phyloP scores from a whole-genome alignment of 1,140 invertebrate species.

The Octopus sinensis region DNA sequence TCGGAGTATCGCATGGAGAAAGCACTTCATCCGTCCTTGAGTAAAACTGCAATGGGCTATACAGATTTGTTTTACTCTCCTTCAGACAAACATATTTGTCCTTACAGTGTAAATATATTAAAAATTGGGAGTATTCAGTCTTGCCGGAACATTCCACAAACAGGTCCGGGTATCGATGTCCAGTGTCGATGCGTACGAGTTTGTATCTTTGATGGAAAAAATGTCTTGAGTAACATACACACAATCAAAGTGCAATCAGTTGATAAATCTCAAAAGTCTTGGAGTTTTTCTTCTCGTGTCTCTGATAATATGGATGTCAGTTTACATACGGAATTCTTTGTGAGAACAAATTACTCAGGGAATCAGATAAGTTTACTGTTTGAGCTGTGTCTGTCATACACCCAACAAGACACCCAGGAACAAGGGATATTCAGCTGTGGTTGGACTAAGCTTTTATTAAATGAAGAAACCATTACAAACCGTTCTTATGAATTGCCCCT shows the following conservation, averaged over 20 bases:
- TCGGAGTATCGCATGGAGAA: conserved; percentile 43
- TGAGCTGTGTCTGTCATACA: conserved; percentile 48
- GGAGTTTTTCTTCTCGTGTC: conserved; percentile 36
- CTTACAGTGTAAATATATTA: conserved; percentile 37
- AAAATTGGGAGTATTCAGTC: conserved; percentile 42
- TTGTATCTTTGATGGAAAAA: conserved; percentile 54
- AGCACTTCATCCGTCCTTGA: conserved; percentile 51
- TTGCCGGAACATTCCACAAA: conserved; percentile 50
- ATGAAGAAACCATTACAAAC: conserved; percentile 43
- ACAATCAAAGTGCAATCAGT: conserved; percentile 40
- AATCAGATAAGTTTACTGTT: conserved; percentile 51
- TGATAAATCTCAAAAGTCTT: conserved; percentile 47
- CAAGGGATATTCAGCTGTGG: conserved; percentile 54
- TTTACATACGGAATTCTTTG: conserved; percentile 47
- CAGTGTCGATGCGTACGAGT: conserved; percentile 44
- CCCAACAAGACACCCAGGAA: conserved; percentile 48
- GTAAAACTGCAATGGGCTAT: conserved; percentile 49
- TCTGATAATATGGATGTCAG: conserved; percentile 40
- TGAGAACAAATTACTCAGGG: conserved; percentile 38
- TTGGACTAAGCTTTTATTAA: conserved; percentile 47
- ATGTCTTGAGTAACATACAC: conserved; percentile 54
- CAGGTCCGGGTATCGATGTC: conserved; percentile 47
- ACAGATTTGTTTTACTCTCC: conserved; percentile 52
- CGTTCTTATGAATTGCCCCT: conserved; percentile 52
- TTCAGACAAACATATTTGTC: conserved; percentile 43